phyloP scores from a whole-genome alignment of 2,888 invertebrate species.

The Perdita meconis region DNA sequence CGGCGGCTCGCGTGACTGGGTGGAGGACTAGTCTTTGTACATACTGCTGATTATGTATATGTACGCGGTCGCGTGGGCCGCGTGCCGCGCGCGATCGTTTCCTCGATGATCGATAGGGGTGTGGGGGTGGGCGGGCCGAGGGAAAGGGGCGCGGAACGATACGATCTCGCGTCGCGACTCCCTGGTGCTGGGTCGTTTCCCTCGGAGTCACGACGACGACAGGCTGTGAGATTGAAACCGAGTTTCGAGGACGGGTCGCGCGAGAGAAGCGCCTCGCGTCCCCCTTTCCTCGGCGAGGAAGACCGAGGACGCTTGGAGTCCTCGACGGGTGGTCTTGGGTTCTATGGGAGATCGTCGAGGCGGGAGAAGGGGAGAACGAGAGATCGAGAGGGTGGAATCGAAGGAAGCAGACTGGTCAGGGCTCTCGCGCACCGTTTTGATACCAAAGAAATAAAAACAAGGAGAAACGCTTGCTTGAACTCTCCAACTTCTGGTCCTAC shows the following conservation, averaged over 20 bases:
- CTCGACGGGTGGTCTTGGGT: slow-evolving; percentile 5
- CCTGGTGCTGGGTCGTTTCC: slow-evolving; percentile 20
- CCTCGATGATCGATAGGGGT: slow-evolving; percentile 6
- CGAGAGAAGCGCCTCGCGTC: slow-evolving; percentile 14
- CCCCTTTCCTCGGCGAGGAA: background rate
- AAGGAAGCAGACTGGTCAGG: background rate
- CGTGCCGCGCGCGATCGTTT: slow-evolving; percentile 19
- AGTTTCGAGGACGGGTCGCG: background rate
- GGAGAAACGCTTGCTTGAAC: background rate
- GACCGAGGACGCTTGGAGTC: background rate
- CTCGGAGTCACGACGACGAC: too few relatives aligned
- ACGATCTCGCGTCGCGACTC: slow-evolving; percentile 17
- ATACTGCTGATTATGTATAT: slow-evolving; percentile 74
- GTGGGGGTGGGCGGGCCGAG: background rate
- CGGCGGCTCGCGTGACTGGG: slow-evolving; percentile 42
- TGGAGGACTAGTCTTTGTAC: slow-evolving; percentile 66
- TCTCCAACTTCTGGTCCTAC: background rate
- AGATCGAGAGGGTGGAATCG: background rate
- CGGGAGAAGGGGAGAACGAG: background rate
- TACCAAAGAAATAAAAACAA: background rate
- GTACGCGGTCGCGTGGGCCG: slow-evolving; percentile 58
- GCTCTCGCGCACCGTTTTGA: background rate
- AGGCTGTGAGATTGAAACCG: slow-evolving; percentile 54
- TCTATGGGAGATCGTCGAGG: background rate
- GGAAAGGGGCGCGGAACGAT: slow-evolving; percentile 2